Evolutionary conservation across 2,113 vertebrate species (phyloP).

Genomic region (Brachirus orientalis): DNA sequence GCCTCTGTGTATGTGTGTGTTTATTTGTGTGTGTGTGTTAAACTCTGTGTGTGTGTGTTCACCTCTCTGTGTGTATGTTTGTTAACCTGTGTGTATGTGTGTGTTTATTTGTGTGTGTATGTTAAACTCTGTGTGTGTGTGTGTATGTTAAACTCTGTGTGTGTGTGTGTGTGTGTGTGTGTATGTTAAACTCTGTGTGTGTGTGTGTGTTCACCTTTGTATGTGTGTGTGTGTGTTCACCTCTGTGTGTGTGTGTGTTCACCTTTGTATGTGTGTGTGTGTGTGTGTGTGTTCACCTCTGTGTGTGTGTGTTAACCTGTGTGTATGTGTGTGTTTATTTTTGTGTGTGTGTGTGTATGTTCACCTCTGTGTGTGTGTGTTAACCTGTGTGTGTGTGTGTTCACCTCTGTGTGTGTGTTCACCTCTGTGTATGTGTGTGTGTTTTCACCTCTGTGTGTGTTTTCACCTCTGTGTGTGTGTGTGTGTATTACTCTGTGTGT

Average conservation of each 20-base stretch:
- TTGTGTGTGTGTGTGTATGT: background rate
- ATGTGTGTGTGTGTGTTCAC: background rate
- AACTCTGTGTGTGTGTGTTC: background rate
- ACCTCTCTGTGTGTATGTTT: slow-evolving; percentile 42
- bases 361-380: slow-evolving; percentile 33
- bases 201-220: slow-evolving; percentile 8
- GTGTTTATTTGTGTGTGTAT: background rate
- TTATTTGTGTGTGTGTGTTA: too few relatives aligned
- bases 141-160: background rate
- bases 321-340: background rate
- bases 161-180: too few relatives aligned
- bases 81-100: too few relatives aligned
- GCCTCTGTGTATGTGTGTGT: slow-evolving; percentile 36
- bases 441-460: background rate
- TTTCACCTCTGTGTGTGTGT: slow-evolving; percentile 27
- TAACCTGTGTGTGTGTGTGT: too few relatives aligned
- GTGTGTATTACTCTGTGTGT: too few relatives aligned
- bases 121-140: slow-evolving; percentile 25
- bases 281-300: background rate
- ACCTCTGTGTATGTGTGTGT: slow-evolving; percentile 32
- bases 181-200: slow-evolving; percentile 5
- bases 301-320: too few relatives aligned
- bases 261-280: too few relatives aligned
- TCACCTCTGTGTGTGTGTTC: background rate
- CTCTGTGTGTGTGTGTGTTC: slow-evolving; percentile 23